Conservation (phyloP, 2,113 vertebrate genomes). For the Oceanites oceanicus region DNA sequence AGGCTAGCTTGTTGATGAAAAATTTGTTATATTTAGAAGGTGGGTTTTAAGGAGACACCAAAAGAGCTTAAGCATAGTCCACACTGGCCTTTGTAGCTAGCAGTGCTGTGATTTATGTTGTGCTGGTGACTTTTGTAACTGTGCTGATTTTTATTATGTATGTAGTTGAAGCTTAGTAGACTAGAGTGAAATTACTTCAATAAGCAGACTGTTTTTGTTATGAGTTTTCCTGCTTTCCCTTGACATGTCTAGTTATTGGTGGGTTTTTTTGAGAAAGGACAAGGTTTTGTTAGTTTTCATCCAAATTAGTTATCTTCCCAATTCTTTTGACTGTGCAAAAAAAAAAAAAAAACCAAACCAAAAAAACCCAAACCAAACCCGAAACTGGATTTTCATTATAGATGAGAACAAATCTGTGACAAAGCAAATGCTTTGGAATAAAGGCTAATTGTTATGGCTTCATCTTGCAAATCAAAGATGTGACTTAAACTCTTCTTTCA, state of each 20-base stretch:
- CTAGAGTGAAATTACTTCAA: not conserved
- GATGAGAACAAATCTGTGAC: not conserved
- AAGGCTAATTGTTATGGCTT: not conserved
- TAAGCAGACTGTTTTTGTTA: not conserved
- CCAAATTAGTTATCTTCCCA: not conserved
- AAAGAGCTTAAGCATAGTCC: not conserved
- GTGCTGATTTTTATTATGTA: not conserved
- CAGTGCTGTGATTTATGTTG: not conserved
- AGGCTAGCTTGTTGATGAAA: not conserved
- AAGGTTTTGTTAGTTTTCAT: not conserved
- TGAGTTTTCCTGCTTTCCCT: not conserved
- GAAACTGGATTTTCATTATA: not conserved
- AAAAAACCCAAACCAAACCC: no score
- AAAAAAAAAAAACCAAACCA: not conserved
- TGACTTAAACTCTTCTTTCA: not conserved
- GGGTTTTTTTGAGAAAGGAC: not conserved
- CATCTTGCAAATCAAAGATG: not conserved
- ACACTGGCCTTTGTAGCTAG: not conserved
- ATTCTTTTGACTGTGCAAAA: not conserved
- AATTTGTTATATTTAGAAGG: not conserved
- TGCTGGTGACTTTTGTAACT: not conserved
- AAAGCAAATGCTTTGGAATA: not conserved
- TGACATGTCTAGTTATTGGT: not conserved
- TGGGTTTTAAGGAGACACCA: not conserved
- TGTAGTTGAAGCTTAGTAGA: not conserved